Base-by-base conservation (phyloP, 2,888 invertebrate species). In the Agrochola macilenta region DNA sequence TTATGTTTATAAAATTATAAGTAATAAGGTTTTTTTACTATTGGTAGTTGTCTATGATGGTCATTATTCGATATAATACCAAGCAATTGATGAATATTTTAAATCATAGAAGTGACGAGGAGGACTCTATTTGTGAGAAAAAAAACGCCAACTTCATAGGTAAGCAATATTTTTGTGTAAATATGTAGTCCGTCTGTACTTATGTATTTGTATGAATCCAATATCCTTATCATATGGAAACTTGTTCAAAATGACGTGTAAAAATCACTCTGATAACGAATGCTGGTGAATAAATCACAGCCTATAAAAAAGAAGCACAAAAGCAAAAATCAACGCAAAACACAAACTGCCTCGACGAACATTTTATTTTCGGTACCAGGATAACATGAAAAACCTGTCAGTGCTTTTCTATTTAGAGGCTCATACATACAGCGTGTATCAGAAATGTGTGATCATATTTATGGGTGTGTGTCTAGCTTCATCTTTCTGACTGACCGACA, bases 361-460 rank as follows among this genome's bases (percentile, higher is more conserved):
- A 58, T 79, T 80, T 80, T 75, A 68, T 71, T 63, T 63, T 70
- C 3, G 57, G 35, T 60, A 65, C 58, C 58, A 65, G 71, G 23
- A 52, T 20, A 46, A 46, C 65, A 70, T 75, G 70, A 60, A 81
- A 75, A 63, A 26, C 58, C 30, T 54, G 63, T 58, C 57, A 54
- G 63, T 49, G 64, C 46, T 60, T 69, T 81, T 81, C 49, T 69
- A 66, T 76, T 63, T 46, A 68, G n/a, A 68, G 20, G 39, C 57
- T 0, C 52, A 57, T n/a, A 52, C 12, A 57, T 57, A 58, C 57
- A 58, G 57, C n/a, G 12, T 58, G 57, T 26, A 26, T 26, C 0
- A 26, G 14, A 58, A 58, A 26, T 5, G 57, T 58, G 57, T 26
- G 14, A n/a, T 57, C 5, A 8, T 54, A 54, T 49, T 17, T 5